Evolutionary conservation across 2,888 invertebrate species (phyloP).

Genomic region (Melieria crassipennis): DNA sequence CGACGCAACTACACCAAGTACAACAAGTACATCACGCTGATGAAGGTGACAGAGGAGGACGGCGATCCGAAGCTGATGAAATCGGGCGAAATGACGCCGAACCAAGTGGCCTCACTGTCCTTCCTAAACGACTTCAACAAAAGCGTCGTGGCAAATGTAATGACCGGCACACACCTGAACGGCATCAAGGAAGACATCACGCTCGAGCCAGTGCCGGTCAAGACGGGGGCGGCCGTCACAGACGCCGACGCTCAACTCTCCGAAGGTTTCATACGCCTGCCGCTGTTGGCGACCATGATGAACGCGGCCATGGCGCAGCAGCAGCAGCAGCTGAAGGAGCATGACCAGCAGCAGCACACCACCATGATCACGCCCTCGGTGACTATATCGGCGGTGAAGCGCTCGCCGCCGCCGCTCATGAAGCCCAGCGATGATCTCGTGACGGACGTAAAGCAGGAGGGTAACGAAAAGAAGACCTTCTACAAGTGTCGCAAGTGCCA

Average conservation of each 20-base stretch:
- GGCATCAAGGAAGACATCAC: constrained; percentile 58
- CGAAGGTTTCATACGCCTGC: constrained; percentile 52
- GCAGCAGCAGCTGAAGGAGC: constrained; percentile 50
- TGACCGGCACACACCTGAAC: constrained; percentile 42
- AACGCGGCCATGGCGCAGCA: constrained; percentile 59
- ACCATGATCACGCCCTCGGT: constrained; percentile 59
- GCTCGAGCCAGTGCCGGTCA: constrained; percentile 53
- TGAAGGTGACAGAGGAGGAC: constrained; percentile 70
- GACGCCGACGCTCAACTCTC: constrained; percentile 48
- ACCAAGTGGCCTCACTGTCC: constrained; percentile 68
- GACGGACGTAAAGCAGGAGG: constrained; percentile 66
- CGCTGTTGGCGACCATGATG: constrained; percentile 59
- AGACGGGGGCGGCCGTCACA: constrained; percentile 36
- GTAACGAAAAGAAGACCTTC: constrained; percentile 75
- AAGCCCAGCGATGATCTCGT: constrained; percentile 71
- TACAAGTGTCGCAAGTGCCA: constrained; percentile 93
- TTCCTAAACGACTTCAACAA: constrained; percentile 68
- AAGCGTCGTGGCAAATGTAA: constrained; percentile 53
- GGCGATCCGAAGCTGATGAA: constrained; percentile 66
- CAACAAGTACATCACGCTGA: constrained; percentile 84
- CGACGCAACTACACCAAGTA: constrained; percentile 92
- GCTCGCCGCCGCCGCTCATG: constrained; percentile 67
- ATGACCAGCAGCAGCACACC: constrained; percentile 50
- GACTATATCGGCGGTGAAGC: constrained; percentile 61
- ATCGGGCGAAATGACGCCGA: constrained; percentile 66